These are phyloP conservation scores for Piprites chloris DNA, from an alignment of 2,113 vertebrate genomes.

Conservation along the genomic window DNA sequence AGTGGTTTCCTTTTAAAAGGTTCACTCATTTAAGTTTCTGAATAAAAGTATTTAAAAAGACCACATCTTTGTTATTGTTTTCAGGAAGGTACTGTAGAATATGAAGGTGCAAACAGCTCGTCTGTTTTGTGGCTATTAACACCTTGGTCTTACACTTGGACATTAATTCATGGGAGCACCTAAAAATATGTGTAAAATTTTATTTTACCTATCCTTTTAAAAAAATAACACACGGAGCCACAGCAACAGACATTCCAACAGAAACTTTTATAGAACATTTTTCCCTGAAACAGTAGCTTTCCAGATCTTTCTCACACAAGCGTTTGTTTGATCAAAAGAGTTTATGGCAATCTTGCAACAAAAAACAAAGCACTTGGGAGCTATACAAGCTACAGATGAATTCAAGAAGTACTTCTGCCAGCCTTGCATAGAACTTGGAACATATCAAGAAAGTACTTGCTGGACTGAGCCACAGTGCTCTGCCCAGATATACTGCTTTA, in stretches of 20 bases:
- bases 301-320: not conserved
- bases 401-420: not conserved
- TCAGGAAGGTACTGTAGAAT: not conserved
- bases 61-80: not conserved
- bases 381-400: not conserved
- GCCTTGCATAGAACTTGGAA: not conserved
- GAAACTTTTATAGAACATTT: not conserved
- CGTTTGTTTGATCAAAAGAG: not conserved
- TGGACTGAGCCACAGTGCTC: not conserved
- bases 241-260: not conserved
- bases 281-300: not conserved
- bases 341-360: not conserved
- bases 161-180: not conserved
- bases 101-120: accelerated
- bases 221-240: not conserved
- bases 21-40: not conserved
- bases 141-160: not conserved
- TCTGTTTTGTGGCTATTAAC: not conserved
- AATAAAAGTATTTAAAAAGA: not conserved
- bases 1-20: not conserved
- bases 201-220: not conserved
- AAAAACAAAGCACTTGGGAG: not conserved
- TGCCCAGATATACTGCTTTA: not conserved
- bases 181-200: not conserved
- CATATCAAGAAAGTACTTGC: not conserved